Conservation (phyloP, 1,140 invertebrate species). For the Bombus superbus region DNA sequence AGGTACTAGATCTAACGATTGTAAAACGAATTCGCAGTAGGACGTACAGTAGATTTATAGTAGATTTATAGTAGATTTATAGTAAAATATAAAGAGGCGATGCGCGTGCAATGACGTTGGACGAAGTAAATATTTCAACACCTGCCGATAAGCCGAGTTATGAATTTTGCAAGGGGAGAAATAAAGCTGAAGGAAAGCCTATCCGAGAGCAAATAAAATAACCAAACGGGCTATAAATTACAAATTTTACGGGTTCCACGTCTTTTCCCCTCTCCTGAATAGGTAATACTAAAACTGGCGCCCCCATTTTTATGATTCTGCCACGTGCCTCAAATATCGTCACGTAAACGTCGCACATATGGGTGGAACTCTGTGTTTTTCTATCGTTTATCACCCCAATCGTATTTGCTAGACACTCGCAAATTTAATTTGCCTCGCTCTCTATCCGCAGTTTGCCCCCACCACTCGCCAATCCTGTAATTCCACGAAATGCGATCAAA, state of each 20-base stretch:
- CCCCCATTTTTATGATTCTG: not conserved
- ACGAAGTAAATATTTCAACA: not conserved
- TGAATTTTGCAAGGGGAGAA: not conserved
- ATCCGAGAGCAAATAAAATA: too few relatives aligned
- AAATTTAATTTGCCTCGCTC: not conserved
- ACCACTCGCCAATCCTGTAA: not conserved
- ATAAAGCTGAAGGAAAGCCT: too few relatives aligned
- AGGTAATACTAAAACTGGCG: conserved; percentile 8
- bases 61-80: not conserved
- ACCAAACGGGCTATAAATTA: too few relatives aligned
- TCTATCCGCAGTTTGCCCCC: too few relatives aligned
- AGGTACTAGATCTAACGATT: too few relatives aligned
- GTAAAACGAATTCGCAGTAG: not conserved
- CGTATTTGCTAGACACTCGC: not conserved
- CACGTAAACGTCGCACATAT: not conserved
- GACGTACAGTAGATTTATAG: too few relatives aligned
- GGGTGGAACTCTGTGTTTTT: not conserved
- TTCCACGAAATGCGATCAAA: not conserved
- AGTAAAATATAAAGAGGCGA: too few relatives aligned
- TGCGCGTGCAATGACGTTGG: not conserved
- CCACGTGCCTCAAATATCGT: not conserved
- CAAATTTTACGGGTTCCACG: not conserved
- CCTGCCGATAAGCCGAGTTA: not conserved
- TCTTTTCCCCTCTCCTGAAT: not conserved
- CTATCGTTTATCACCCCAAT: not conserved